These are phyloP conservation scores for Lepisosteus osseus DNA, from an alignment of 2,113 vertebrate species.

Conservation along the genomic window DNA sequence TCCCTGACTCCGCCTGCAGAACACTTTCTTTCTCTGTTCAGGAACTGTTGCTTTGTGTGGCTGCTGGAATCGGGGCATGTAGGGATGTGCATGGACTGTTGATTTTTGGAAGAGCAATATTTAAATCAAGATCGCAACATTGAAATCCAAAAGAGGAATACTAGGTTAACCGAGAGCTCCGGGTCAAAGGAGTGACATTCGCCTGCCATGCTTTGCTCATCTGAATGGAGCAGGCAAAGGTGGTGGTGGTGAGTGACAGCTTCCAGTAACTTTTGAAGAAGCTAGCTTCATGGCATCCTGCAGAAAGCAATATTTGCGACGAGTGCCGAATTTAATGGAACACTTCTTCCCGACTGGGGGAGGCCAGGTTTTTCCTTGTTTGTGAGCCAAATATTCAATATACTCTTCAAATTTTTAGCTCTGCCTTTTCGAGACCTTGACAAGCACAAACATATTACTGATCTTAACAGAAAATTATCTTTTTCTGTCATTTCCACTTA, in stretches of 20 bases:
- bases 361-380: conserved; percentile 65
- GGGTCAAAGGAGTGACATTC: conserved; percentile 15
- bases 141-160: conserved; percentile 38
- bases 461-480: conserved; percentile 47
- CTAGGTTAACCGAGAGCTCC: conserved; percentile 51
- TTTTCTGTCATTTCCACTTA: conserved; percentile 54
- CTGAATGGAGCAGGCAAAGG: conserved; percentile 31
- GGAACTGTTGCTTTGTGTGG: conserved; percentile 64
- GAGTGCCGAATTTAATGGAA: conserved; percentile 57
- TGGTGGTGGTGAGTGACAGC: conserved; percentile 32
- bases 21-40: conserved; percentile 45
- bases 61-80: conserved; percentile 64
- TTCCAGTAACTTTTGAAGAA: conserved; percentile 45
- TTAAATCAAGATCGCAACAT: conserved; percentile 63
- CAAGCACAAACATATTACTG: conserved; percentile 78
- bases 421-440: conserved; percentile 77
- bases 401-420: conserved; percentile 71
- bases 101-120: conserved; percentile 76
- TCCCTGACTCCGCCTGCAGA: conserved; percentile 46
- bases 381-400: conserved; percentile 74
- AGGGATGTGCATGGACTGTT: conserved; percentile 72
- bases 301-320: conserved; percentile 72
- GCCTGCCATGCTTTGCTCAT: conserved; percentile 45
- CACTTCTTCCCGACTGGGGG: conserved; percentile 56
- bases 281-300: conserved; percentile 40